phyloP scores from a whole-genome alignment of 2,888 invertebrate genomes.

The Melanotus villosus region DNA sequence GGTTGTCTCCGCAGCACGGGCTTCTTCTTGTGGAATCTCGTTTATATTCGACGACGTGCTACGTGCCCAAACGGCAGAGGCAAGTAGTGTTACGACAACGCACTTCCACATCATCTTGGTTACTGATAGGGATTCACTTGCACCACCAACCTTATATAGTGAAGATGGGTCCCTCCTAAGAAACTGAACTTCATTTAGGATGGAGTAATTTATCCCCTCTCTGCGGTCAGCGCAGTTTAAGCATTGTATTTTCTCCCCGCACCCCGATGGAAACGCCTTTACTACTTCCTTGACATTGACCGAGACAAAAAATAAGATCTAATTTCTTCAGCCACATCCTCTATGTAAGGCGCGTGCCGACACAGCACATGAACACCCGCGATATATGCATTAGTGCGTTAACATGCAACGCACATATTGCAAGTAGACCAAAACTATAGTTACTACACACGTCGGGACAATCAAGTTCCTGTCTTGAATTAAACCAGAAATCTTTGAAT shows the following conservation, averaged over 20 bases:
- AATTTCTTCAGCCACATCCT: conserved; percentile 60
- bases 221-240: conserved; percentile 47
- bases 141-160: conserved; percentile 65
- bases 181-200: conserved; percentile 61
- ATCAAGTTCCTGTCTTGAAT: not conserved
- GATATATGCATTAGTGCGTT: conserved; percentile 52
- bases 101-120: conserved; percentile 73
- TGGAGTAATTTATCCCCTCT: conserved; percentile 55
- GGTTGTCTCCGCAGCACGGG: conserved; percentile 60
- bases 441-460: not conserved
- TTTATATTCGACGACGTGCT: conserved; percentile 70
- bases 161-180: conserved; percentile 61
- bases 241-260: conserved; percentile 30
- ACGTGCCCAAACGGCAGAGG: conserved; percentile 70
- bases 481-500: conserved; percentile 15
- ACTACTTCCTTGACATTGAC: conserved; percentile 58
- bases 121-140: conserved; percentile 67
- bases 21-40: conserved; percentile 62
- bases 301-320: conserved; percentile 62
- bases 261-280: conserved; percentile 38
- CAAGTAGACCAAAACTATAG: conserved; percentile 64
- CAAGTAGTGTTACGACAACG: conserved; percentile 73
- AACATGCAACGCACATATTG: conserved; percentile 57
- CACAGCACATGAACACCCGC: conserved; percentile 49
- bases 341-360: conserved; percentile 57